phyloP scores from a whole-genome alignment of 2,113 vertebrate species.

The Cyanistes caeruleus region DNA sequence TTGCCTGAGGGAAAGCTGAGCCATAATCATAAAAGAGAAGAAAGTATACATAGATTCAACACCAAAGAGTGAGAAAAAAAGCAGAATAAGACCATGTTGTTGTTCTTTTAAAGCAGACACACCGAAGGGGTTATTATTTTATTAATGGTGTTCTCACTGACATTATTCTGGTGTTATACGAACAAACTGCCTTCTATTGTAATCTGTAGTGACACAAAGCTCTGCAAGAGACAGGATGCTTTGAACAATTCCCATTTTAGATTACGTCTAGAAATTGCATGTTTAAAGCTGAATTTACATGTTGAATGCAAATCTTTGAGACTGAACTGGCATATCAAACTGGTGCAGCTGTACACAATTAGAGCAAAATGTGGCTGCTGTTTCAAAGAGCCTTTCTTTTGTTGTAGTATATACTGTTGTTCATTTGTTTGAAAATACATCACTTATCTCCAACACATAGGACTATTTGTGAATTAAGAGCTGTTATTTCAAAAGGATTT shows the following conservation, averaged over 20 bases:
- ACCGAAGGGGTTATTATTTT: conserved; percentile 41
- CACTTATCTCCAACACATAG: not conserved
- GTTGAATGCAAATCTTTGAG: conserved; percentile 32
- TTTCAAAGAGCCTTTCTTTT: not conserved
- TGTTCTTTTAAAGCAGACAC: conserved; percentile 3
- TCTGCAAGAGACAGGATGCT: conserved; percentile 20
- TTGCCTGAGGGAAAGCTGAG: not conserved
- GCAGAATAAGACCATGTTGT: not conserved
- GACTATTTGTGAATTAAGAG: conserved; percentile 22
- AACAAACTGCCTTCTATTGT: conserved; percentile 27
- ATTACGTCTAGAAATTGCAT: not conserved
- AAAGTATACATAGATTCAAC: not conserved
- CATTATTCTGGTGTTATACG: conserved; percentile 21
- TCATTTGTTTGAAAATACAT: conserved; percentile 13
- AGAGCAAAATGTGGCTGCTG: conserved; percentile 14
- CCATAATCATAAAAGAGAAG: not conserved
- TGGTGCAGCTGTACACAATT: conserved; percentile 16
- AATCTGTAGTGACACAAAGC: conserved; percentile 19
- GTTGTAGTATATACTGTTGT: not conserved
- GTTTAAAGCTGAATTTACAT: conserved; percentile 54
- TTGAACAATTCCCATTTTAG: conserved; percentile 42
- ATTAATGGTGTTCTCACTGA: conserved; percentile 34
- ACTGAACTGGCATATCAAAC: conserved; percentile 41
- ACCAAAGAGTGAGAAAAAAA: not conserved
- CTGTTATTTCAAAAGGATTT: not conserved